A percentile compares a stretch with the other conserved stretches of the same genome.
Evolutionary conservation across 2,113 vertebrate species (phyloP).

Genomic region (Rhea pennata): DNA sequence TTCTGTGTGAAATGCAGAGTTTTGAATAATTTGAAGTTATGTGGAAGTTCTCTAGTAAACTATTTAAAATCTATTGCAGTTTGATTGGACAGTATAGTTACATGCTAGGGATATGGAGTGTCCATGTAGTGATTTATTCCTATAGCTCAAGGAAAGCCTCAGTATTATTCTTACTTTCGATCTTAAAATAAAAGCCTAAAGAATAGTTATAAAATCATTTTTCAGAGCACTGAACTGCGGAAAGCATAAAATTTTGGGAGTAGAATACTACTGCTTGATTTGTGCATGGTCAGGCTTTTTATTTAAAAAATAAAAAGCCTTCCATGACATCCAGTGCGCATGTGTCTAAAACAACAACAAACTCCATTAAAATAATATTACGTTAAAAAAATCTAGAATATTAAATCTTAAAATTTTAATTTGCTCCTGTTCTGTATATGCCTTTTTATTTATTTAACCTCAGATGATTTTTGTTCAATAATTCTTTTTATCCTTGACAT

Average conservation of each 20-base stretch:
- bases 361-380: background rate
- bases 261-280: background rate
- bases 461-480: background rate
- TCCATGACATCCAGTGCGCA: background rate
- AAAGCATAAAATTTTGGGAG: background rate
- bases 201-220: background rate
- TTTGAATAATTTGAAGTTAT: background rate
- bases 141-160: background rate
- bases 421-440: background rate
- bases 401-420: background rate
- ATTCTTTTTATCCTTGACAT: slow-evolving; percentile 21
- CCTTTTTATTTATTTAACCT: background rate
- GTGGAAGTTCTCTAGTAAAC: background rate
- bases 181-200: background rate
- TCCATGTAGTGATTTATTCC: background rate
- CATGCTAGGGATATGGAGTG: background rate
- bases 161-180: background rate
- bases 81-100: background rate
- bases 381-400: background rate
- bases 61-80: background rate
- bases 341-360: background rate
- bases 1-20: background rate
- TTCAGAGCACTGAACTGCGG: background rate
- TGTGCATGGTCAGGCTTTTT: background rate
- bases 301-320: background rate